Evolutionary conservation across 2,113 vertebrate genomes (phyloP).

Genomic region (Tauraco erythrolophus): DNA sequence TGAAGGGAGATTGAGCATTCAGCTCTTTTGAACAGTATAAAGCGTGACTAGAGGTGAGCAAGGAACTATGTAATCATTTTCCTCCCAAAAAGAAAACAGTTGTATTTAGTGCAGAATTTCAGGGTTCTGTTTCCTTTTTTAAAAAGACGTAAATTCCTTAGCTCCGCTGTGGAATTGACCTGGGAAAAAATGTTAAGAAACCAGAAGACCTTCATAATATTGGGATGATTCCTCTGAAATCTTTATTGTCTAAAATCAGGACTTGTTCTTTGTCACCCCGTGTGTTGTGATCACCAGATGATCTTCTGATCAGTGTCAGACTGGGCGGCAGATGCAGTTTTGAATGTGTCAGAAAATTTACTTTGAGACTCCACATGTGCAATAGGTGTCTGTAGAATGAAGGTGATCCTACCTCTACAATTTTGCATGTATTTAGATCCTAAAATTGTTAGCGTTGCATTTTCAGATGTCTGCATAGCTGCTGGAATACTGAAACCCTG

Average conservation of each 20-base stretch:
- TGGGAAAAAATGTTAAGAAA: not conserved
- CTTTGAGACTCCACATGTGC: not conserved
- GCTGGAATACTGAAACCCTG: not conserved
- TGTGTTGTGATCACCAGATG: not conserved
- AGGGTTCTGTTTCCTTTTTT: not conserved
- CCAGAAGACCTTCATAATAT: not conserved
- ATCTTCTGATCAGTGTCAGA: not conserved
- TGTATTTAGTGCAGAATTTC: not conserved
- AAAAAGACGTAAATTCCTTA: not conserved
- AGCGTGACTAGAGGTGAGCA: not conserved
- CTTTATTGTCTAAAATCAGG: not conserved
- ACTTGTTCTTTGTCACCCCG: not conserved
- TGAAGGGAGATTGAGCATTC: not conserved
- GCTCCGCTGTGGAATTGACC: not conserved
- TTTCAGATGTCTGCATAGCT: not conserved
- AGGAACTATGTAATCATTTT: not conserved
- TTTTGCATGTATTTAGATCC: not conserved
- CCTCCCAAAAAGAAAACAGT: not conserved
- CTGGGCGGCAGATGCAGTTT: not conserved
- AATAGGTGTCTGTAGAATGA: not conserved
- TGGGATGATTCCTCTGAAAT: not conserved
- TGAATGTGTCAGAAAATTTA: not conserved
- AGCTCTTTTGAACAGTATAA: not conserved
- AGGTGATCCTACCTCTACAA: not conserved
- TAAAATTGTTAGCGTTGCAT: not conserved